Evolutionary conservation across 2,113 vertebrate genomes (phyloP).

Genomic region (Piliocolobus tephrosceles): DNA sequence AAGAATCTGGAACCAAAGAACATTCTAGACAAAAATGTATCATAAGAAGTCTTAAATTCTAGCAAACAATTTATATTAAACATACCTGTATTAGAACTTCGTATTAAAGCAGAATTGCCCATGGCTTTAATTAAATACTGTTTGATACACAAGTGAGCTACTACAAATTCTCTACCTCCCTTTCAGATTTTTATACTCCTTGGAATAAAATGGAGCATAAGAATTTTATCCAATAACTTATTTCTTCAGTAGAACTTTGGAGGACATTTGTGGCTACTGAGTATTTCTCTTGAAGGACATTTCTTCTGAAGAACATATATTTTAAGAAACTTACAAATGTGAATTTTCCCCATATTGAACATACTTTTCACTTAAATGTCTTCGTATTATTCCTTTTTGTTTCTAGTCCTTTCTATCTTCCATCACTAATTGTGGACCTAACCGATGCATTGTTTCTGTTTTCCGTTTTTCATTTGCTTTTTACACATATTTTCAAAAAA

Average conservation of each 20-base stretch:
- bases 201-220: not conserved
- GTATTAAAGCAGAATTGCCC: not conserved
- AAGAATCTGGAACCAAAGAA: not conserved
- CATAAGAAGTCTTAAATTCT: not conserved
- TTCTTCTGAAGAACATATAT: not conserved
- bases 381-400: not conserved
- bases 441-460: not conserved
- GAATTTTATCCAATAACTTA: not conserved
- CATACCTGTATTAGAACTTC: not conserved
- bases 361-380: not conserved
- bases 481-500: slow-evolving; percentile 5
- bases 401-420: not conserved
- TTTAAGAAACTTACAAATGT: not conserved
- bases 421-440: not conserved
- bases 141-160: not conserved
- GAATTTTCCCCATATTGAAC: not conserved
- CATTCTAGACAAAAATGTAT: not conserved
- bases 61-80: not conserved
- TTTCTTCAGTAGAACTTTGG: not conserved
- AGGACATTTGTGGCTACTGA: not conserved
- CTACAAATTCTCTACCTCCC: not conserved
- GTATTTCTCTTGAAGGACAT: not conserved
- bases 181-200: not conserved
- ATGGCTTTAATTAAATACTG: not conserved
- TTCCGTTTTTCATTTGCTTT: slow-evolving; percentile 21